A percentile compares a stretch with the other conserved stretches of the same genome.
Conservation (phyloP, 2,888 invertebrate genomes). For the Mythimna loreyi region DNA sequence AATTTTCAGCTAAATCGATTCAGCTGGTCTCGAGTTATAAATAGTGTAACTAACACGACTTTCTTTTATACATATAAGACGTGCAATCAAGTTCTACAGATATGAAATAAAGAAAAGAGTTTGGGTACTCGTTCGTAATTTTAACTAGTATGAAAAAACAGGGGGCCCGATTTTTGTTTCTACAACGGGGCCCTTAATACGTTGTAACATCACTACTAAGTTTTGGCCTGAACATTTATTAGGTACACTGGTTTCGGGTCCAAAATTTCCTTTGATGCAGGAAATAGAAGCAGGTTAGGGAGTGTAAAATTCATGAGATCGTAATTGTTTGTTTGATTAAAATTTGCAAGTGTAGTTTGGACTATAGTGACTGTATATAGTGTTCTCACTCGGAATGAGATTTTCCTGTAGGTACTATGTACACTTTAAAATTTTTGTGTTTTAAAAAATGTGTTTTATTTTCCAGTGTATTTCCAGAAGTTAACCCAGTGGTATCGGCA, state of each 20-base stretch:
- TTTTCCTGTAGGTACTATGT: neutral
- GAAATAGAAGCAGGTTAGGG: neutral
- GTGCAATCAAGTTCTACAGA: no score
- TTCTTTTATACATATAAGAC: no score
- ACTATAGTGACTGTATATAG: no score
- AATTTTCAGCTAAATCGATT: no score
- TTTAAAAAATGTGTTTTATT: neutral
- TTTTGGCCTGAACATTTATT: conserved; percentile 8
- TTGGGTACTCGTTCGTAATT: neutral
- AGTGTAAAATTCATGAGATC: conserved; percentile 13
- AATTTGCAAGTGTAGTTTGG: neutral
- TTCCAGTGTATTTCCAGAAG: neutral
- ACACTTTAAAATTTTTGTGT: neutral
- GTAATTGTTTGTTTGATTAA: conserved; percentile 5
- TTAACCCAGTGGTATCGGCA: no score
- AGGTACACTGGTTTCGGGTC: conserved; percentile 1
- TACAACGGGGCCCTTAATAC: neutral
- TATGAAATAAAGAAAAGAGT: neutral
- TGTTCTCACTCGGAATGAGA: neutral
- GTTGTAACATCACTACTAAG: neutral
- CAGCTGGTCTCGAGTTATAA: no score
- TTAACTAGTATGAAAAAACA: neutral
- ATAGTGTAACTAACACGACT: no score
- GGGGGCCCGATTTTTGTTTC: neutral
- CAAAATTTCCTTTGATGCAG: conserved; percentile 22